Evolutionary conservation across 2,888 invertebrate species (phyloP), one percentile per base, ranked within the genome.

Genomic region (Eupeodes latifasciatus): DNA sequence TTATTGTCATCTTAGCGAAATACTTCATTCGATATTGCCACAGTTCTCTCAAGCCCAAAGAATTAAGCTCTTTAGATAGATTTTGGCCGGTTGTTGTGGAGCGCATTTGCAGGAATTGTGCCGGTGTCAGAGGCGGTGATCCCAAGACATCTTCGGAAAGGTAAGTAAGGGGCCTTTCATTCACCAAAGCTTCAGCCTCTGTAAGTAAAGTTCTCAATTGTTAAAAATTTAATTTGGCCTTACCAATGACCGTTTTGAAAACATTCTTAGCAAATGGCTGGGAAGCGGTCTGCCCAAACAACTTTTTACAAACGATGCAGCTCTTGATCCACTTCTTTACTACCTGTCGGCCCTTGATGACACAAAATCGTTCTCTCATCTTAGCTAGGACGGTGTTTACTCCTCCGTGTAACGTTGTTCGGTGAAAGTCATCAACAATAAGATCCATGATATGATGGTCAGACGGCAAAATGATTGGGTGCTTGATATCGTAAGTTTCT

Each of bases 181-280:
- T 76, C 36, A 69, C 67, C 78, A 69, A 49, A 57, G 78, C 78
- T 14, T 78, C 67, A 57, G 67, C 27, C 36, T 69, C 77, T 27
- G 57, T 12, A 40, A 78, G 34, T 12, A 67, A 47, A 14, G 47
- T 67, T n/a, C 67, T 44, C 10, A 78, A 5, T 78, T 78, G 77
- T 10, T 78, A 59, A 78, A 78, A 67, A 34, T 16, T 67, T 49
- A 71, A 14, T 27, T 44, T 82, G 4, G 69, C 36, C 44, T 55
- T 80, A 40, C 85, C 67, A n/a, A 89, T 86, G 14, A 80, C 78
- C 2, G 80, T 53, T 40, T 83, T 83, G 10, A 89, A 53, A n/a
- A 81, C 44, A 64, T 86, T 77, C 57, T 84, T 81, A 11, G 69
- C 69, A 62, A 71, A 82, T 34, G 69, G 62, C 47, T 82, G 72